Base-by-base conservation (phyloP, 2,113 vertebrate species). In the Zosterops lateralis region DNA sequence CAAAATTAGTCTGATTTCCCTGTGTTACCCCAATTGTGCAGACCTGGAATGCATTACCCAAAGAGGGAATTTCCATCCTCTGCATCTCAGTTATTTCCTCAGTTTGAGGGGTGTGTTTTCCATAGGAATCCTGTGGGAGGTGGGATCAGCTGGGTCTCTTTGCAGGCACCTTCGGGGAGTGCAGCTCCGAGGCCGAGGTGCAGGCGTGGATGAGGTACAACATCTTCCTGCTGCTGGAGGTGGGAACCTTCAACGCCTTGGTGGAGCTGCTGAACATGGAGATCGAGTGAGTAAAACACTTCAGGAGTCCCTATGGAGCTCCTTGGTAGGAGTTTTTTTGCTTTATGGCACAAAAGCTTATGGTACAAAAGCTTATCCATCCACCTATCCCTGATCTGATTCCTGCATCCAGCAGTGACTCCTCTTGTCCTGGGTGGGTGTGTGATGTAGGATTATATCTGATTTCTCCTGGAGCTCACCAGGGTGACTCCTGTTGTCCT, bases 261-360 rank as follows among this genome's bases (percentile, higher is more conserved):
- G 98, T 99, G 97, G 99, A 99, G 94, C 98, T 99, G 87, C 98
- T 99, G 68, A 99, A 99, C 98, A 99, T 99, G 99, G 99, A 99
- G 95, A 99, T 99, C 4, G 99, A 99, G 99, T 99, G 98, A 97
- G 98, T 97, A 68, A 42, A 25, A 28, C 9, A 1, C 47, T 28
- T 25, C 20, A 21, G 57, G 11, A 45, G 56, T 7, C 32, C 44
- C 70, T 28, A 34, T 29, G 57, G 31, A 38, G 57, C 64, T 78
- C 36, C 40, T 11, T 14, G 32, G 17, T 2, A 7, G 57, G 58
- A 38, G 36, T 12, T 75, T 42, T 67, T 78, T 20, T 26, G 34
- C 31, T 40, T 48, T 68, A 22, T 70, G 75, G 66, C 81, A 28
- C 34, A 62, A 42, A 76, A 32, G 9, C 17, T 51, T 64, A 16